A percentile compares a stretch with the other conserved stretches of the same genome.
Evolutionary conservation across 1,140 invertebrate species (phyloP).

Genomic region (Aphidius gifuensis): DNA sequence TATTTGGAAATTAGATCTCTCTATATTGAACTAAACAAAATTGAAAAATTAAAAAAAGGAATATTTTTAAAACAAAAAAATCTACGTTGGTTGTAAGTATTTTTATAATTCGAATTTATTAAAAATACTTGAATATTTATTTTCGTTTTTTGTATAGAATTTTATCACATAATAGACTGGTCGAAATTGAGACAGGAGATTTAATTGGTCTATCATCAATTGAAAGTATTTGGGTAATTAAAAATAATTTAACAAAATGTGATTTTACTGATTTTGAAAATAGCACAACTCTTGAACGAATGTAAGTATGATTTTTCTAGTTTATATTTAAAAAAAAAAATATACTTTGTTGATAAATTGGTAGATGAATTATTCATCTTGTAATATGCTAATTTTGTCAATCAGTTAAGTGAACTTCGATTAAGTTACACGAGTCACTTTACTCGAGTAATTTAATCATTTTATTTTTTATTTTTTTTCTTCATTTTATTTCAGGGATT

Average conservation of each 20-base stretch:
- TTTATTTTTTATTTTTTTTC: background rate
- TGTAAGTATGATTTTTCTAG: slow-evolving; percentile 42
- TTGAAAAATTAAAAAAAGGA: slow-evolving; percentile 32
- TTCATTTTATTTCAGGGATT: slow-evolving; percentile 34
- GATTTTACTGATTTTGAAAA: slow-evolving; percentile 50
- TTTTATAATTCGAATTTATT: slow-evolving; percentile 7
- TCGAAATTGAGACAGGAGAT: slow-evolving; percentile 43
- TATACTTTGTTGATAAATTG: background rate
- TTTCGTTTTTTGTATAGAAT: slow-evolving; percentile 41
- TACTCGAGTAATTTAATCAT: too few relatives aligned
- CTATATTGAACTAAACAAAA: slow-evolving; percentile 35
- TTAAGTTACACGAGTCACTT: too few relatives aligned
- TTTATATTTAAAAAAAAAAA: background rate
- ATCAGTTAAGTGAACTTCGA: slow-evolving; percentile 1
- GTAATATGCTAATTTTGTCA: background rate
- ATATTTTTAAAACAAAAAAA: slow-evolving; percentile 36
- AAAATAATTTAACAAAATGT: slow-evolving; percentile 46
- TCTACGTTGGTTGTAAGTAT: slow-evolving; percentile 42
- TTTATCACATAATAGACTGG: slow-evolving; percentile 52
- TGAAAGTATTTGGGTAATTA: slow-evolving; percentile 48
- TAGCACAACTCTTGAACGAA: slow-evolving; percentile 47
- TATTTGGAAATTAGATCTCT: background rate
- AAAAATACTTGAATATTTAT: slow-evolving; percentile 4
- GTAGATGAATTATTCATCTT: background rate
- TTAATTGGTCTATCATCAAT: slow-evolving; percentile 49